Base-by-base conservation (phyloP, 2,888 invertebrate species). In the Rhamnusium bicolor region DNA sequence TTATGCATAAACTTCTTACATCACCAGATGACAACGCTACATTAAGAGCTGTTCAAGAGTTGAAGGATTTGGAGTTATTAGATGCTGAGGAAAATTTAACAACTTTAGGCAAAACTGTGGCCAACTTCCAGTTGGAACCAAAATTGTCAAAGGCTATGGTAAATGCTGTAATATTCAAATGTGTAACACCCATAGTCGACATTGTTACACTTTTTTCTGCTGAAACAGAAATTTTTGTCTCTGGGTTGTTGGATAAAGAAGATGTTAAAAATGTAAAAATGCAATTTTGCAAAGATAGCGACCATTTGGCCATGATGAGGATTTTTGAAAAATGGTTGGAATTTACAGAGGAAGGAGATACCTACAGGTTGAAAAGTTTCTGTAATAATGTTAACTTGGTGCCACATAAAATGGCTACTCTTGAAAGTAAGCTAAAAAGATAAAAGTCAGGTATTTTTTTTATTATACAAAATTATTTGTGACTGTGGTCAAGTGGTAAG, bases 11-110 rank as follows among this genome's bases (percentile, higher is more conserved):
- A 72, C 87, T 94, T 46, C 91, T 92, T 0, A 90, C 93, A 69
- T 92, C 93, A 1, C 94, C 95, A 0, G 87, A 86, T 32, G 79
- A 82, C 4, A 85, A 83, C 21, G 89, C 91, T 0, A 88, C 93
- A 0, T 78, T 87, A 24, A 85, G 87, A 29, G 94, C 94, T 0
- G 90, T 94, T 1, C 83, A 88, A 0, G 92, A 92, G 79, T 89
- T 95, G 19, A 89, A 90, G 51, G 89, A 91, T 73, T 86, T 92
- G 74, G 91, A 91, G 89, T 82, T 89, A 80, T 73, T 94, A 2
- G 91, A 92, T 24, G 90, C 92, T 10, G 72, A 85, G 0, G 93
- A 94, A 81, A 89, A 90, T 29, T 83, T 94, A 10, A 94, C 94
- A 0, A 87, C 91, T 0, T 87, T 94, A 0, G 94, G 94, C 0